Percentiles rank a stretch among this genome's conserved stretches.
phyloP scores from a whole-genome alignment of 2,113 vertebrate genomes.

The Pithys albifrons region DNA sequence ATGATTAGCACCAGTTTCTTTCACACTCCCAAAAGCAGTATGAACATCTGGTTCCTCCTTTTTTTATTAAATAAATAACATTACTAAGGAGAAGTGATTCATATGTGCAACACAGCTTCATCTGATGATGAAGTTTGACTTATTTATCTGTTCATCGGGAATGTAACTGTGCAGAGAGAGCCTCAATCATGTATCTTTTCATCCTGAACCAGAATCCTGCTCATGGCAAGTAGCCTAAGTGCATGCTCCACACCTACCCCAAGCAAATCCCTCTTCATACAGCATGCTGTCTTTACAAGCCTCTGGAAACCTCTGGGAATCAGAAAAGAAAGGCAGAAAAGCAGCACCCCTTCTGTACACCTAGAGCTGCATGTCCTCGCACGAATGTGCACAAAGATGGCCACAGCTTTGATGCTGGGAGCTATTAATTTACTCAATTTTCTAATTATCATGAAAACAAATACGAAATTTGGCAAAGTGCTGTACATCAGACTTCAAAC shows the following conservation, averaged over 20 bases:
- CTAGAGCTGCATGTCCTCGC: not conserved
- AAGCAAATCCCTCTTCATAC: not conserved
- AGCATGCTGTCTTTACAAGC: not conserved
- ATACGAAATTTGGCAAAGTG: not conserved
- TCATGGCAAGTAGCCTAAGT: not conserved
- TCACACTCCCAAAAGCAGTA: not conserved
- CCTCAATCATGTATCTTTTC: not conserved
- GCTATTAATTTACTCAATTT: not conserved
- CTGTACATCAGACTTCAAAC: not conserved
- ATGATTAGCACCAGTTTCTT: slow-evolving; percentile 13
- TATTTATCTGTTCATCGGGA: not conserved
- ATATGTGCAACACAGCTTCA: not conserved
- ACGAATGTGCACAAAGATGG: not conserved
- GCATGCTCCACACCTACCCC: not conserved
- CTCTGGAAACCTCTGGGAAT: not conserved
- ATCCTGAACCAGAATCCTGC: not conserved
- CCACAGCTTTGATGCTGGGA: not conserved
- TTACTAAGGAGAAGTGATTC: not conserved
- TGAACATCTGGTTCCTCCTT: slow-evolving; percentile 14
- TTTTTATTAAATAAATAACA: slow-evolving; percentile 9
- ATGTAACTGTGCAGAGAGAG: not conserved
- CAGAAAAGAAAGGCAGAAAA: not conserved
- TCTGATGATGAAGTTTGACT: not conserved
- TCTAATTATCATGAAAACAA: not conserved
- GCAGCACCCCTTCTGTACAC: not conserved